Evolutionary conservation across 2,797 vertebrate species (phyloP).

Genomic region (Monodelphis domestica): DNA sequence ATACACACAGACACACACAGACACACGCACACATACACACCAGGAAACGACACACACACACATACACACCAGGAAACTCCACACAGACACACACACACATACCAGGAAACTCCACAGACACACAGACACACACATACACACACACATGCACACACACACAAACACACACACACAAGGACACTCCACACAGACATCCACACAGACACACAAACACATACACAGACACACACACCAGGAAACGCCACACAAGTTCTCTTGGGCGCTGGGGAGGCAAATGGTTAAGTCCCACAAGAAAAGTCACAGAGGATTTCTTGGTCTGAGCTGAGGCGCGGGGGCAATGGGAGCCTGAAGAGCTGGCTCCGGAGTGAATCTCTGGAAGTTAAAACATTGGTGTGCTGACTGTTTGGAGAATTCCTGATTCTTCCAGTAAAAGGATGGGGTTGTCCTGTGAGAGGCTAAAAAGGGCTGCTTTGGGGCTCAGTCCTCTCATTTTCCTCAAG

Average conservation of each 20-base stretch:
- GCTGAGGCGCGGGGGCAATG: constrained; percentile 36
- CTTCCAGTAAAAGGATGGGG: not conserved
- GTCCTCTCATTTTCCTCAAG: not conserved
- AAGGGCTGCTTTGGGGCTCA: not conserved
- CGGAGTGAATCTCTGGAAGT: not conserved
- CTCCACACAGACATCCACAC: too few relatives aligned
- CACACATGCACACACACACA: too few relatives aligned
- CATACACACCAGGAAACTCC: too few relatives aligned
- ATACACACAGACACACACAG: too few relatives aligned
- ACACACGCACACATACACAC: too few relatives aligned
- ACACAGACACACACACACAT: too few relatives aligned
- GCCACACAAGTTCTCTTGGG: not conserved
- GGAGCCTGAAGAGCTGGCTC: constrained; percentile 57
- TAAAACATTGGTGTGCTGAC: not conserved
- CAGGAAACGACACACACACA: too few relatives aligned
- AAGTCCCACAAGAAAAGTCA: constrained; percentile 41
- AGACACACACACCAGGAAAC: too few relatives aligned
- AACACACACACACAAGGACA: too few relatives aligned
- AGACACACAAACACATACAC: too few relatives aligned
- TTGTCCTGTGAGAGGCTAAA: not conserved
- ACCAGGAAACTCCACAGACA: too few relatives aligned
- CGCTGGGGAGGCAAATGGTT: constrained; percentile 42
- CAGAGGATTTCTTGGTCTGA: constrained; percentile 54
- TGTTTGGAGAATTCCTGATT: not conserved
- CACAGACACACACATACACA: too few relatives aligned